Conservation (phyloP, 2,113 vertebrate genomes). For the Neodontobutis hainanensis region DNA sequence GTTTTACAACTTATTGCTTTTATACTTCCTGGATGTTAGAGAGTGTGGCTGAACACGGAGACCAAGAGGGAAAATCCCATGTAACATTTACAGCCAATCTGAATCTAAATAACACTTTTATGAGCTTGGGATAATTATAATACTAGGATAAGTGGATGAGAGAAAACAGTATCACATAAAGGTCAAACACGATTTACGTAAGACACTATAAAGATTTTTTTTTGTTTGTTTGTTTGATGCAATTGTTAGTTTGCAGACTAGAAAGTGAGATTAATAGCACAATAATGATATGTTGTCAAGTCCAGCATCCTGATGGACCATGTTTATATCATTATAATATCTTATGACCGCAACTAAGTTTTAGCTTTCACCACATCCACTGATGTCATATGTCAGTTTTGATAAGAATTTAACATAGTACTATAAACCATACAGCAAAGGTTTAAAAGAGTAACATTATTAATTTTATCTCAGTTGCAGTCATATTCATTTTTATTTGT, state of each 20-base stretch:
- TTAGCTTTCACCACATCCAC: constrained; percentile 3
- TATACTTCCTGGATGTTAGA: constrained; percentile 29
- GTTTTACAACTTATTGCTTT: constrained; percentile 39
- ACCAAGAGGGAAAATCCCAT: constrained; percentile 9
- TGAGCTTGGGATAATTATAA: constrained; percentile 32
- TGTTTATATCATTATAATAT: constrained; percentile 12
- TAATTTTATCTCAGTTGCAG: too few relatives aligned
- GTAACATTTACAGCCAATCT: constrained; percentile 26
- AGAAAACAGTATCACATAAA: constrained; percentile 29
- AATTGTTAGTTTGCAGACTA: background rate
- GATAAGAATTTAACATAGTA: too few relatives aligned
- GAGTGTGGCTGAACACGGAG: constrained; percentile 17
- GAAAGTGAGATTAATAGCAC: constrained; percentile 9
- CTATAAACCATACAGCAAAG: too few relatives aligned
- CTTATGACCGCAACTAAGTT: background rate
- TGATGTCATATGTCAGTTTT: constrained; percentile 1
- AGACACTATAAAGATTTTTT: too few relatives aligned
- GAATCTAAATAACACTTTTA: constrained; percentile 41
- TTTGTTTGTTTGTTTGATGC: constrained; percentile 11
- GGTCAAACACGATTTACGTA: background rate
- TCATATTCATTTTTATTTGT: too few relatives aligned
- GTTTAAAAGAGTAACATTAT: too few relatives aligned
- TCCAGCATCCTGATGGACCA: constrained; percentile 18
- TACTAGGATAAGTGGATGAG: constrained; percentile 51
- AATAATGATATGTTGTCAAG: constrained; percentile 38